phyloP scores from a whole-genome alignment of 2,797 vertebrate genomes.

The Helostoma temminkii region DNA sequence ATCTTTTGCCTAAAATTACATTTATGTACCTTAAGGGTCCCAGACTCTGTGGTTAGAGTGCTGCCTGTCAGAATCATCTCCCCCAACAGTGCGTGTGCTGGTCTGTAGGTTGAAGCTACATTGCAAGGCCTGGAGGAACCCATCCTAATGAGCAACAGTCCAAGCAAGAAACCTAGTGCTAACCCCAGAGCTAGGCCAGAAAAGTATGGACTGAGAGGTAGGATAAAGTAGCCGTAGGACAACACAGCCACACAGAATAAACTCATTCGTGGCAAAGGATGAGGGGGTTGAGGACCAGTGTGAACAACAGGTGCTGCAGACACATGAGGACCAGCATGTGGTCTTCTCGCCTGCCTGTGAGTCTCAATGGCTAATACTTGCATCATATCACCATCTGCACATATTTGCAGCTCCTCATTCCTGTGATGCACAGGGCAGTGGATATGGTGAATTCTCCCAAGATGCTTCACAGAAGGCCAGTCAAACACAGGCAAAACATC shows the following conservation, averaged over 20 bases:
- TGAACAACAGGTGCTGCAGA: neutral
- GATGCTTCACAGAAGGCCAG: conserved; percentile 68
- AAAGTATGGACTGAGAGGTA: conserved; percentile 88
- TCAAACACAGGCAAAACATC: conserved; percentile 72
- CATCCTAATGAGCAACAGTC: conserved; percentile 86
- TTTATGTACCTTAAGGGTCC: conserved; percentile 82
- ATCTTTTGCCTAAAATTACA: conserved; percentile 10
- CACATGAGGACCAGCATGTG: conserved; percentile 8
- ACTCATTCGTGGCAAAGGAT: conserved; percentile 79
- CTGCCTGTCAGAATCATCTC: conserved; percentile 42
- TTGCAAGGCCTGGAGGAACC: conserved; percentile 53
- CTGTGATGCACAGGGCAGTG: conserved; percentile 67
- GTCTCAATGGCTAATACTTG: conserved; percentile 75
- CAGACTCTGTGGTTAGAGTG: conserved; percentile 38
- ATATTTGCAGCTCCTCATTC: conserved; percentile 81
- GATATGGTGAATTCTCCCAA: conserved; percentile 35
- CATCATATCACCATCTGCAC: conserved; percentile 81
- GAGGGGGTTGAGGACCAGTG: conserved; percentile 26
- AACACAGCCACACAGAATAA: conserved; percentile 84
- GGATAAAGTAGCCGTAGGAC: conserved; percentile 88
- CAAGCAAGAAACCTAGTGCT: conserved; percentile 86
- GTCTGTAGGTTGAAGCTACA: neutral
- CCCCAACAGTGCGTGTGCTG: conserved; percentile 36
- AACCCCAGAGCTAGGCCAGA: conserved; percentile 89
- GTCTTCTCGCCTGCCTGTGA: conserved; percentile 7